Base-by-base conservation (phyloP, 2,797 vertebrate species). In the Chromobotia macracanthus region DNA sequence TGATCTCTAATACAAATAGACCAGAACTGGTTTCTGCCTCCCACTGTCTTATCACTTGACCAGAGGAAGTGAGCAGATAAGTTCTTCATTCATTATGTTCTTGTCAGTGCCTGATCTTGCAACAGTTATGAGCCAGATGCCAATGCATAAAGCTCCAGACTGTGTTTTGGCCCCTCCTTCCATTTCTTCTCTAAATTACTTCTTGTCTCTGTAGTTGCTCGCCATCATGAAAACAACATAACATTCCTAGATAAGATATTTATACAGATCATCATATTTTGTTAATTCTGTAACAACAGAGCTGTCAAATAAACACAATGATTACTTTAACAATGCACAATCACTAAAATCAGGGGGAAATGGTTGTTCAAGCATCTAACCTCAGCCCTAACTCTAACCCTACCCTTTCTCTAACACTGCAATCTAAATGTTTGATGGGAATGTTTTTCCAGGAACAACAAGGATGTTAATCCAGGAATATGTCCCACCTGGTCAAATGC, bases 91-190 rank as follows among this genome's bases (percentile, higher is more conserved):
- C 84, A 89, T 93, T 91, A 91, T 85, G 80, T 75, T 81, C 82
- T 86, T 91, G 87, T 90, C 91, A 90, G 80, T 89, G 84, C 55
- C 80, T 90, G 92, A 92, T 92, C 89, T 89, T 85, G 76, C 89
- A 88, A 89, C 85, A 80, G 87, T 88, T 90, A 89, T 82, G 81
- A 80, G 82, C 73, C 90, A 91, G 89, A 90, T 92, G 89, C 88
- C 79, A 79, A 61, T 82, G 77, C 28, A 48, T 50, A 21, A 58
- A 77, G 28, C 35, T 63, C 35, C 46, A 44, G 50, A 35, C 6
- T 64, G 3, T n/a, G 3, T 12, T 28, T 18, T 6, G 2, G 13
- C 0, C 15, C 9, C 16, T 56, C 10, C n/a, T 31, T 73, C 48
- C 9, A 38, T 44, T 23, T 35, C 3, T 11, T 28, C 64, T 51